Percentiles rank a stretch among this genome's conserved stretches.
Conservation (phyloP, 2,888 invertebrate species). For the Endotricha flammealis region DNA sequence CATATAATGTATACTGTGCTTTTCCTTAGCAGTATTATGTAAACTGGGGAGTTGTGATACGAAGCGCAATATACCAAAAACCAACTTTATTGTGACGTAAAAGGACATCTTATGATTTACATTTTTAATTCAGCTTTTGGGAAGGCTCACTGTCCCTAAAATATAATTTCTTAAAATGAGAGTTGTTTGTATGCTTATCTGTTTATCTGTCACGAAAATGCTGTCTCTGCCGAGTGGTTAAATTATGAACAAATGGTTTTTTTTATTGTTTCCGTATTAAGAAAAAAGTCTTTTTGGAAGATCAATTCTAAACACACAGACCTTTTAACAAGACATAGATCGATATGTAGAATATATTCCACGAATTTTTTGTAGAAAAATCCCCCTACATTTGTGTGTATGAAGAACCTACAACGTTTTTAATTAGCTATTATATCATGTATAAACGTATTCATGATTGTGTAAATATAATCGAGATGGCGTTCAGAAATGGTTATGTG, state of each 20-base stretch:
- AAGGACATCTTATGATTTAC: background rate
- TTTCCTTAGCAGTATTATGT: constrained; percentile 4
- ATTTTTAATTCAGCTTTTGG: background rate
- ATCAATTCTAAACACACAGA: no score
- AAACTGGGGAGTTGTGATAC: constrained; percentile 2
- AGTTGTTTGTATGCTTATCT: constrained; percentile 7
- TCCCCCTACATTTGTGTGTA: no score
- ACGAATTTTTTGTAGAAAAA: no score
- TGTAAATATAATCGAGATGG: constrained; percentile 7
- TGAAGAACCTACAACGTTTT: no score
- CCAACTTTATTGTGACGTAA: background rate
- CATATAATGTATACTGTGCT: no score
- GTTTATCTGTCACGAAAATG: constrained; percentile 5
- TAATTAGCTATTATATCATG: no score
- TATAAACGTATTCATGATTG: no score
- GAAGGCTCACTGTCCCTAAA: background rate
- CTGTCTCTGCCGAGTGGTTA: background rate
- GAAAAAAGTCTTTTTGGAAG: no score
- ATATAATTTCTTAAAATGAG: constrained; percentile 8
- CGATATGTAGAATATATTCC: no score
- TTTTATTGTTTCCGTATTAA: no score
- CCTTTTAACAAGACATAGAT: no score
- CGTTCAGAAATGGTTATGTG: constrained; percentile 8
- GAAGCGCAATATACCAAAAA: background rate
- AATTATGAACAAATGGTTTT: background rate